Evolutionary conservation across 2,888 invertebrate genomes (phyloP).

Genomic region (Drosophila macrothrix): DNA sequence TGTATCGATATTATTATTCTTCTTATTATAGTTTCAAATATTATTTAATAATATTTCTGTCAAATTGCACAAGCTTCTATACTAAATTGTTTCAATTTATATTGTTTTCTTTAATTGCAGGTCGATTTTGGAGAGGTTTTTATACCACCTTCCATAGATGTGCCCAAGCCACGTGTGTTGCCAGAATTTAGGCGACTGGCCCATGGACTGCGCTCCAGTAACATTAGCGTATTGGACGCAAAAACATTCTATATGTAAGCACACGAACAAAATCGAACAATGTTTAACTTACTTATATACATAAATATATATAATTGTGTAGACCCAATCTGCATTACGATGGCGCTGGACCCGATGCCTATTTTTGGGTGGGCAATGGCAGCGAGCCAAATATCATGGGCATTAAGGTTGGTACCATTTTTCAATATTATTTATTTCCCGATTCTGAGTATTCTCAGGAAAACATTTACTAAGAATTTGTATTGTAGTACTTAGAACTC

Average conservation of each 20-base stretch:
- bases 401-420: constrained; percentile 87
- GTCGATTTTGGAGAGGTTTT: constrained; percentile 95
- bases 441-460: neutral
- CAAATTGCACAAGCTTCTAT: neutral
- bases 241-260: constrained; percentile 89
- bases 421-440: neutral
- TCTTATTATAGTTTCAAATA: neutral
- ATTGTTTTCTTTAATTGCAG: constrained; percentile 85
- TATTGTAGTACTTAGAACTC: neutral
- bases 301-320: constrained; percentile 75
- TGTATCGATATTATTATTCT: neutral
- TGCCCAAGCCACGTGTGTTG: constrained; percentile 92
- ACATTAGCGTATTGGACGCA: constrained; percentile 95
- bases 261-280: neutral
- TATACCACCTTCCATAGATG: constrained; percentile 90
- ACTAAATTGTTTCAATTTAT: neutral
- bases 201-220: constrained; percentile 95
- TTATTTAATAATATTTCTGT: neutral
- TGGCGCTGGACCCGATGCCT: constrained; percentile 95
- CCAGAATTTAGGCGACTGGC: constrained; percentile 95
- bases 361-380: constrained; percentile 97
- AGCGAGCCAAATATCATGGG: constrained; percentile 92
- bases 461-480: neutral
- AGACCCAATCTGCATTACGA: constrained; percentile 97
- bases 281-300: neutral